phyloP scores from a whole-genome alignment of 2,888 invertebrate genomes.

The Blomia tropicalis region DNA sequence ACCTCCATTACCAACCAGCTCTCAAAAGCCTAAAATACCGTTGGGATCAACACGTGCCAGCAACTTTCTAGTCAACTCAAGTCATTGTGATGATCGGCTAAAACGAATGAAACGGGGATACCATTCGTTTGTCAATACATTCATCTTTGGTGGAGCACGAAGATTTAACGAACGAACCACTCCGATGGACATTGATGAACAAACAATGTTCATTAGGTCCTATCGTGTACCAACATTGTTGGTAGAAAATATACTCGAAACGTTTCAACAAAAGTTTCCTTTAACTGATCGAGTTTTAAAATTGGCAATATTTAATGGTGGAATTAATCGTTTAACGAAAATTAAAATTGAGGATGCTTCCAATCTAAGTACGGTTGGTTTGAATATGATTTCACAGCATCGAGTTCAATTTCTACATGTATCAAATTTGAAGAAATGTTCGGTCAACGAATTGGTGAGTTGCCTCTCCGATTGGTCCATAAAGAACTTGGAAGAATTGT shows the following conservation, averaged over 20 bases:
- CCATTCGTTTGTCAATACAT: slow-evolving; percentile 4
- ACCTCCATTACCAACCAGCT: neutral
- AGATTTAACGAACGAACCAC: no score
- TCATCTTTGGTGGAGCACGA: slow-evolving; percentile 3
- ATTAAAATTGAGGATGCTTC: slow-evolving; percentile 46
- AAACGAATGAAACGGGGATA: neutral
- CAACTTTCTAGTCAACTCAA: neutral
- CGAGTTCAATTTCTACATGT: slow-evolving; percentile 48
- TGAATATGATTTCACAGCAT: slow-evolving; percentile 45
- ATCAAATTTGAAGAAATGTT: slow-evolving; percentile 42
- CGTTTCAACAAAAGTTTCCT: slow-evolving; percentile 33
- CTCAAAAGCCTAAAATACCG: neutral
- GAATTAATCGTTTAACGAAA: slow-evolving; percentile 44
- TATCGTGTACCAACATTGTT: neutral
- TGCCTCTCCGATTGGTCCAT: slow-evolving; percentile 38
- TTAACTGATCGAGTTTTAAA: slow-evolving; percentile 47
- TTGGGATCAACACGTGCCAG: neutral
- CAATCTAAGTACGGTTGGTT: slow-evolving; percentile 44
- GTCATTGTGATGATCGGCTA: neutral
- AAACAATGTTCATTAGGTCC: neutral
- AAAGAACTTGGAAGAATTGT: neutral
- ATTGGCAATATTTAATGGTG: slow-evolving; percentile 46
- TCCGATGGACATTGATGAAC: neutral
- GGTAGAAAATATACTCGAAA: neutral
- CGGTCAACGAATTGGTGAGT: slow-evolving; percentile 47